phyloP scores from a whole-genome alignment of 2,113 vertebrate genomes.

The Heterotis niloticus region DNA sequence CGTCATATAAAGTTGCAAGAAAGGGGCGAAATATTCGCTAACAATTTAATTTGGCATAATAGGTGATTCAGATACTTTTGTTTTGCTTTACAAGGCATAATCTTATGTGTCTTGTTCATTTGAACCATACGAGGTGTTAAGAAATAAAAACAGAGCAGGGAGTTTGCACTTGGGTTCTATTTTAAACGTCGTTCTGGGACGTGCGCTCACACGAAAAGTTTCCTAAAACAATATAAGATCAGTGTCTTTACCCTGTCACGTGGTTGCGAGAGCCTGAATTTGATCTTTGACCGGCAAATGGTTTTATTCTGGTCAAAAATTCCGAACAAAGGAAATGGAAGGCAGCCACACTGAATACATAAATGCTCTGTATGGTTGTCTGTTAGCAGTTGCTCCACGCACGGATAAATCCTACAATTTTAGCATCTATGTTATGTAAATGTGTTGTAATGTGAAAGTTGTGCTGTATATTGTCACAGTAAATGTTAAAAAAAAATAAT shows the following conservation, averaged over 20 bases:
- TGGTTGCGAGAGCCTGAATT: not conserved
- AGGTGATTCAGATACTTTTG: conserved; percentile 52
- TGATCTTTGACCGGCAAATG: not conserved
- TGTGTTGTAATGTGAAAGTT: no score
- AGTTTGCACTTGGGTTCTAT: not conserved
- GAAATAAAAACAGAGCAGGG: conserved; percentile 38
- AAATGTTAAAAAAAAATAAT: no score
- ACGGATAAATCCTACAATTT: no score
- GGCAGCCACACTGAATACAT: not conserved
- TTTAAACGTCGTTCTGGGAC: not conserved
- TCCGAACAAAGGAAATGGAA: not conserved
- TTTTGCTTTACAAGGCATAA: conserved; percentile 53
- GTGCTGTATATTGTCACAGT: no score
- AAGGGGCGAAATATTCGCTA: not conserved
- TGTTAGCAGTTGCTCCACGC: no score
- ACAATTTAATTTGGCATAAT: conserved; percentile 36
- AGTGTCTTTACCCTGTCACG: not conserved
- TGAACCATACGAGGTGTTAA: conserved; percentile 54
- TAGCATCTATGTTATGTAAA: no score
- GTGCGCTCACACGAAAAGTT: not conserved
- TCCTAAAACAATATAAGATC: not conserved
- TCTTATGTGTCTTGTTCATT: conserved; percentile 46
- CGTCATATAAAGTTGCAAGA: conserved; percentile 46
- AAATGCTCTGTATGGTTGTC: not conserved
- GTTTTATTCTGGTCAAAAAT: not conserved